Evolutionary conservation across 2,797 vertebrate species (phyloP).

Genomic region (Thamnophis elegans): DNA sequence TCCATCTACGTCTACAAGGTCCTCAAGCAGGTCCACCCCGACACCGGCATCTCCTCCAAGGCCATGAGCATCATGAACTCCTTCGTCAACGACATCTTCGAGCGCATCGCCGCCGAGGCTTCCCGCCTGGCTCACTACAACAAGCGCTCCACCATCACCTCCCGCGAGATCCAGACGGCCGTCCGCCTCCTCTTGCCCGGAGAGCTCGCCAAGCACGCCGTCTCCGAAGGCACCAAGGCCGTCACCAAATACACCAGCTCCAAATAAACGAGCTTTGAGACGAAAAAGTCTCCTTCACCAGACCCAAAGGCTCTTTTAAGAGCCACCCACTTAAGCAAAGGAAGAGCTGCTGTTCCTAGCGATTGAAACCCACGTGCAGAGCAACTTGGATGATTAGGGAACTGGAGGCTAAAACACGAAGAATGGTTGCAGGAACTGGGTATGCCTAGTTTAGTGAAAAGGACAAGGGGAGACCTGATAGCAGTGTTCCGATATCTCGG

Average conservation of each 20-base stretch:
- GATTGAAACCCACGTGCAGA: no score
- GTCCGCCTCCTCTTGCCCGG: constrained; percentile 66
- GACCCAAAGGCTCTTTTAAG: constrained; percentile 72
- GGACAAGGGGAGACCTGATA: no score
- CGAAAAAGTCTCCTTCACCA: no score
- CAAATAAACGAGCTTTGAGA: no score
- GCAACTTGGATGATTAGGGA: no score
- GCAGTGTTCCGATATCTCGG: no score
- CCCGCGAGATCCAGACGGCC: constrained; percentile 75
- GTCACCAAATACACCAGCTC: constrained; percentile 77
- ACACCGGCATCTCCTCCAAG: constrained; percentile 73
- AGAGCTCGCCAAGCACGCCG: constrained; percentile 72
- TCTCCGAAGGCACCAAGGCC: constrained; percentile 74
- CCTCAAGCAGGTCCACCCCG: constrained; percentile 18
- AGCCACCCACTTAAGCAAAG: constrained; percentile 34
- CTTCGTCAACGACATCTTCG: constrained; percentile 78
- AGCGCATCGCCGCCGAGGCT: constrained; percentile 74
- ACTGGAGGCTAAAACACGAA: no score
- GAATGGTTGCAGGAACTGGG: no score
- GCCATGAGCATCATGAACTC: constrained; percentile 76
- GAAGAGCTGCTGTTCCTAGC: background rate
- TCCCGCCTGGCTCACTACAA: constrained; percentile 76
- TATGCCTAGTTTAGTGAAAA: no score
- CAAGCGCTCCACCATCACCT: constrained; percentile 75
- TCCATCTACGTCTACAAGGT: constrained; percentile 67